These are phyloP conservation scores for Prochilodus magdalenae DNA, from an alignment of 2,113 vertebrate genomes.

Conservation along the genomic window DNA sequence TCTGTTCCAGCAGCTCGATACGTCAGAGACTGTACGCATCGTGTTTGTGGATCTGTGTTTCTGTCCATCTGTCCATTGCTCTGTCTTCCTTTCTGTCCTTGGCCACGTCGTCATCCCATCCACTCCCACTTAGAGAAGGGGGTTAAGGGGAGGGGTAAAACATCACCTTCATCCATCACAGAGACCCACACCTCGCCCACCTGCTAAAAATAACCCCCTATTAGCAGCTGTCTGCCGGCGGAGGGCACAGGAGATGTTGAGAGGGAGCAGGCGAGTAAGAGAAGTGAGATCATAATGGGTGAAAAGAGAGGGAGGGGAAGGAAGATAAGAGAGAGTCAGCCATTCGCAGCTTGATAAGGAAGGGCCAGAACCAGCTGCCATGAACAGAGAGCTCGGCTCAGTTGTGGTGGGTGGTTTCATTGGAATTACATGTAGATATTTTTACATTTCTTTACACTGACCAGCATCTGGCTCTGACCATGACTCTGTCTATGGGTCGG, in stretches of 20 bases:
- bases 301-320: constrained; percentile 16
- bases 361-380: neutral
- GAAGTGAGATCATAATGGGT: constrained; percentile 53
- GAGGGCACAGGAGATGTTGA: constrained; percentile 29
- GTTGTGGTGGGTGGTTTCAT: neutral
- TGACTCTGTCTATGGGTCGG: too few relatives aligned
- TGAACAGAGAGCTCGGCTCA: neutral
- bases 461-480: too few relatives aligned
- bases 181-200: constrained; percentile 63
- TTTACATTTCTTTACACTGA: too few relatives aligned
- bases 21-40: too few relatives aligned
- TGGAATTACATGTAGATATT: too few relatives aligned
- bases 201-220: constrained; percentile 79
- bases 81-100: constrained; percentile 18
- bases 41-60: neutral
- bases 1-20: too few relatives aligned
- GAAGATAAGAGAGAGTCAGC: constrained; percentile 1
- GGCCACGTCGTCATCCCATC: neutral
- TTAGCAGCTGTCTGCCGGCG: constrained; percentile 70
- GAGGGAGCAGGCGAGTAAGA: constrained; percentile 34
- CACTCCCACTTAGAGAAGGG: neutral
- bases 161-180: constrained; percentile 76
- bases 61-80: neutral
- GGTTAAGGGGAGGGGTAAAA: constrained; percentile 60
- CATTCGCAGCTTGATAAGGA: neutral